A percentile compares a stretch with the other conserved stretches of the same genome.
Evolutionary conservation across 2,113 vertebrate genomes (phyloP).

Genomic region (human): DNA sequence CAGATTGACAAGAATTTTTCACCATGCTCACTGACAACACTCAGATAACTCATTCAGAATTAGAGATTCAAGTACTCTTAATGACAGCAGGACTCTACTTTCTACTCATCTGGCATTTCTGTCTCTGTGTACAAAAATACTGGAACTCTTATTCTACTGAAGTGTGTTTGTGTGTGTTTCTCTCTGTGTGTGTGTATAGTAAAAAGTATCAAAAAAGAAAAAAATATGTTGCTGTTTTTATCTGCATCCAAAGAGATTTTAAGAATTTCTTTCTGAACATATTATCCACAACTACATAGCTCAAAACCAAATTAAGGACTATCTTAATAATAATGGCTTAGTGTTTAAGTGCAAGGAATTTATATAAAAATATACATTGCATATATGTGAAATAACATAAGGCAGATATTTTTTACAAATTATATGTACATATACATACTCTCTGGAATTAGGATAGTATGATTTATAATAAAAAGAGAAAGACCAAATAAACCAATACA

Average conservation of each 20-base stretch:
- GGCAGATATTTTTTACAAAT: neutral
- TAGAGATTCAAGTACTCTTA: constrained; percentile 43
- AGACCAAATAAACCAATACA: neutral
- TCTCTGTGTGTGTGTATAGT: neutral
- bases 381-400: neutral
- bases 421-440: neutral
- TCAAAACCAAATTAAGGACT: neutral
- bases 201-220: neutral
- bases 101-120: neutral
- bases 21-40: constrained; percentile 1
- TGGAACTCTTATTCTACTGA: neutral
- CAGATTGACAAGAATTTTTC: constrained; percentile 61
- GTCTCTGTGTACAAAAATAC: neutral
- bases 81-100: constrained; percentile 21
- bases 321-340: neutral
- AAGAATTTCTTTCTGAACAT: neutral
- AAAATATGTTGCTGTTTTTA: neutral
- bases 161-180: neutral
- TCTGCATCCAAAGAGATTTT: neutral
- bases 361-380: neutral
- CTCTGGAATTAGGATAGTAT: neutral
- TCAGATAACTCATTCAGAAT: constrained; percentile 55
- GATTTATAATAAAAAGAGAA: neutral
- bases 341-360: neutral
- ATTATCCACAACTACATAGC: neutral